Evolutionary conservation across 1,140 invertebrate genomes (phyloP).

Genomic region (Neotoxoptera formosana): DNA sequence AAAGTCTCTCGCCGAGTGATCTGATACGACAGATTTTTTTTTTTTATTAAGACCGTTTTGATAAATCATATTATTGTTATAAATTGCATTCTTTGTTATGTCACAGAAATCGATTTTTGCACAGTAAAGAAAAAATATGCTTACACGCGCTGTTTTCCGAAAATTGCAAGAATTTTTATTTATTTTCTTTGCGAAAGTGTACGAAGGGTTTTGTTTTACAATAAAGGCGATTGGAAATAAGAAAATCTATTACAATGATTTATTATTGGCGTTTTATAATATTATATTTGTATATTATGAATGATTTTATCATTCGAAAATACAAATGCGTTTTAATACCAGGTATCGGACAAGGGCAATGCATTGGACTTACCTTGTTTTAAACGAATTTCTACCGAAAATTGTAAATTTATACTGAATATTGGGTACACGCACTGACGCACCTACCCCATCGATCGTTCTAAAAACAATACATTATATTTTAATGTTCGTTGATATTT

Average conservation of each 20-base stretch:
- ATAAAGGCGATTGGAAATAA: neutral
- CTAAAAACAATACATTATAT: neutral
- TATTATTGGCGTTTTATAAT: neutral
- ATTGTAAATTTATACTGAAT: neutral
- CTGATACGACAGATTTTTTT: neutral
- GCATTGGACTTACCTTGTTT: neutral
- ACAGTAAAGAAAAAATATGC: neutral
- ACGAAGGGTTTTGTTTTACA: neutral
- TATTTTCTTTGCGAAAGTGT: neutral
- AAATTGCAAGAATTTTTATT: neutral
- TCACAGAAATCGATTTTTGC: neutral
- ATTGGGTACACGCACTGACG: no score
- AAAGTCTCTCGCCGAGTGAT: neutral
- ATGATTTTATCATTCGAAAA: neutral
- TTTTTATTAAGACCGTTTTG: neutral
- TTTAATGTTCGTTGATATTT: neutral
- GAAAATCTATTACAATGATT: no score
- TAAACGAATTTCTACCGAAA: neutral
- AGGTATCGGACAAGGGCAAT: neutral
- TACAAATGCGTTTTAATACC: neutral
- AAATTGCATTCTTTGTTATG: neutral
- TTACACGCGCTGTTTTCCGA: neutral
- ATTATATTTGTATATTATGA: neutral
- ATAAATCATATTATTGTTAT: slow-evolving; percentile 12
- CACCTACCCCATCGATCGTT: neutral